Percentiles rank a stretch among this genome's conserved stretches.
Evolutionary conservation across 2,797 vertebrate species (phyloP).

Genomic region (Thripadectes ignobilis): DNA sequence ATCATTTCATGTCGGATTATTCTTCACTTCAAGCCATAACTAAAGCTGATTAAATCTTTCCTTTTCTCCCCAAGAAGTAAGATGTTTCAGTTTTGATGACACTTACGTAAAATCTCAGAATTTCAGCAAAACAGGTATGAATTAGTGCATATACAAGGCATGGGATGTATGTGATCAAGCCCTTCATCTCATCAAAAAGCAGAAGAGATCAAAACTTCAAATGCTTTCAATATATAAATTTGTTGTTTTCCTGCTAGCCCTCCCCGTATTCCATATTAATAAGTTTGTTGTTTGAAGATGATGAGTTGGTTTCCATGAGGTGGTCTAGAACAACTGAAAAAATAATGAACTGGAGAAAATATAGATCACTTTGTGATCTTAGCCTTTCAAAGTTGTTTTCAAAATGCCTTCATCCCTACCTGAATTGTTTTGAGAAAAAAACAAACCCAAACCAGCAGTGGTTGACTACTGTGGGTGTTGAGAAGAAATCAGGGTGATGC

Average conservation of each 20-base stretch:
- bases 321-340: background rate
- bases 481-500: background rate
- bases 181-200: background rate
- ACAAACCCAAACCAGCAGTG: rapidly evolving
- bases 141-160: background rate
- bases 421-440: background rate
- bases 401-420: background rate
- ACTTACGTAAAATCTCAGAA: background rate
- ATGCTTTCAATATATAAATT: background rate
- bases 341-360: background rate
- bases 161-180: background rate
- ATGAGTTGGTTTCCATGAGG: background rate
- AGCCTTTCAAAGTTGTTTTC: background rate
- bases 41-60: background rate
- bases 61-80: background rate
- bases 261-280: background rate
- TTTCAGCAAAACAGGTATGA: background rate
- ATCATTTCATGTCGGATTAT: background rate
- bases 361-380: background rate
- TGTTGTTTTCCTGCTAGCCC: background rate
- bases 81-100: background rate
- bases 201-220: slow-evolving; percentile 20
- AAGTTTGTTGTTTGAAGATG: slow-evolving; percentile 4
- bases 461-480: background rate
- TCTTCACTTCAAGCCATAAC: background rate